A percentile compares a stretch with the other conserved stretches of the same genome.
These are phyloP conservation scores for Dolichomitus sp. DNA, from an alignment of 2,888 invertebrate genomes.

Conservation along the genomic window DNA sequence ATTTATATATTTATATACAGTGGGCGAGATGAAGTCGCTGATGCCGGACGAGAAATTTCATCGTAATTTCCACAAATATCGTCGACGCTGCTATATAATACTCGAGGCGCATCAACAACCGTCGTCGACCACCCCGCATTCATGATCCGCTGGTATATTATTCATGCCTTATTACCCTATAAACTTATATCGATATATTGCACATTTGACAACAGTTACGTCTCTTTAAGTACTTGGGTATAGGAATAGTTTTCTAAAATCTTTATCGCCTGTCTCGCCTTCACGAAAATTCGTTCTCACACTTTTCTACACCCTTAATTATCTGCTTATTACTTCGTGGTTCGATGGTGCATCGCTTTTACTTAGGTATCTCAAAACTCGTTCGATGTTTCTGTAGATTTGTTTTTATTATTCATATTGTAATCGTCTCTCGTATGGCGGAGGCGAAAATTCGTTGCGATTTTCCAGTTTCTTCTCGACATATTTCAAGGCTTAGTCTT, in stretches of 20 bases:
- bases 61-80: conserved; percentile 2
- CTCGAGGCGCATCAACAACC: conserved; percentile 48
- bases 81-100: conserved; percentile 4
- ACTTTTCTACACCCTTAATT: conserved; percentile 34
- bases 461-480: conserved; percentile 30
- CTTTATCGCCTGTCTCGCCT: conserved; percentile 38
- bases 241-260: conserved; percentile 79
- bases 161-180: conserved; percentile 53
- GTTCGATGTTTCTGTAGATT: conserved; percentile 71
- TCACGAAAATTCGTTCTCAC: conserved; percentile 31
- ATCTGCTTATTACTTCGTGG: conserved; percentile 24
- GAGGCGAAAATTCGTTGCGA: conserved; percentile 56
- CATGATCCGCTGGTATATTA: conserved; percentile 31
- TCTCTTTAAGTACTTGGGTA: conserved; percentile 84
- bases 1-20: conserved; percentile 85
- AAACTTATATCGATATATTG: conserved; percentile 85
- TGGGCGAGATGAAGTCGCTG: conserved; percentile 73
- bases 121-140: conserved; percentile 53
- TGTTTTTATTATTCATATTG: conserved; percentile 30
- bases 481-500: conserved; percentile 35
- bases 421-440: conserved; percentile 13
- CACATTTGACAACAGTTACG: conserved; percentile 86
- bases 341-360: conserved; percentile 39
- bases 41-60: conserved; percentile 67
- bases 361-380: conserved; percentile 75